Evolutionary conservation across 2,113 vertebrate species (phyloP).

Genomic region (Pogonocichla stellata): DNA sequence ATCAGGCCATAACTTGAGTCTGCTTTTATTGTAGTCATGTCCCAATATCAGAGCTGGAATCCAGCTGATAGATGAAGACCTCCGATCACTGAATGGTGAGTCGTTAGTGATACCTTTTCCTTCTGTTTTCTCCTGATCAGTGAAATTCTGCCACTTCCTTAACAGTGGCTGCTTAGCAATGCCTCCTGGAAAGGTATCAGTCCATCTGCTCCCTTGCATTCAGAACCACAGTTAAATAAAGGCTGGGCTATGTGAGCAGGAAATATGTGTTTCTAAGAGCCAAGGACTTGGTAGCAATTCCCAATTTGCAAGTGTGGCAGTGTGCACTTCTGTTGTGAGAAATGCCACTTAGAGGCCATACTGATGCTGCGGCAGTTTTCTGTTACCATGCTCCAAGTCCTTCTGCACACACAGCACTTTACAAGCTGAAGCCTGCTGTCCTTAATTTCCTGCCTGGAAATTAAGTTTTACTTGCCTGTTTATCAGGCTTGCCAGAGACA

Average conservation of each 20-base stretch:
- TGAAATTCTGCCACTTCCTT: not conserved
- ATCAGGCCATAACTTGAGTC: not conserved
- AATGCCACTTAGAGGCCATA: not conserved
- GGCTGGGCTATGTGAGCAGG: not conserved
- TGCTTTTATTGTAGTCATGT: slow-evolving; percentile 65
- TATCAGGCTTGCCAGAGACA: not conserved
- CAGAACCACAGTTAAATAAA: not conserved
- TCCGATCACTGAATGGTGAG: slow-evolving; percentile 65
- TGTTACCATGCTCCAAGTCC: not conserved
- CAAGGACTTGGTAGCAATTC: not conserved
- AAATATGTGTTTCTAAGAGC: not conserved
- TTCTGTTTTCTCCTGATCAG: not conserved
- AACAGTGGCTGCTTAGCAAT: not conserved
- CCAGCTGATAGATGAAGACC: slow-evolving; percentile 42
- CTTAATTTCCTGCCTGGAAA: not conserved
- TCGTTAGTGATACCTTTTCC: not conserved
- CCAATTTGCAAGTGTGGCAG: not conserved
- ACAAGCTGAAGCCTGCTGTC: not conserved
- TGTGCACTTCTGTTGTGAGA: not conserved
- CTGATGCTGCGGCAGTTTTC: not conserved
- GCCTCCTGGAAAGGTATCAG: not conserved
- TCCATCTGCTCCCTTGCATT: not conserved
- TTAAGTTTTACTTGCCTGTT: not conserved
- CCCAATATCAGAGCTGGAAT: slow-evolving; percentile 62
- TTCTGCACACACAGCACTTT: not conserved